These are phyloP conservation scores for Eurypyga helias DNA, from an alignment of 2,113 vertebrate genomes.

Conservation along the genomic window DNA sequence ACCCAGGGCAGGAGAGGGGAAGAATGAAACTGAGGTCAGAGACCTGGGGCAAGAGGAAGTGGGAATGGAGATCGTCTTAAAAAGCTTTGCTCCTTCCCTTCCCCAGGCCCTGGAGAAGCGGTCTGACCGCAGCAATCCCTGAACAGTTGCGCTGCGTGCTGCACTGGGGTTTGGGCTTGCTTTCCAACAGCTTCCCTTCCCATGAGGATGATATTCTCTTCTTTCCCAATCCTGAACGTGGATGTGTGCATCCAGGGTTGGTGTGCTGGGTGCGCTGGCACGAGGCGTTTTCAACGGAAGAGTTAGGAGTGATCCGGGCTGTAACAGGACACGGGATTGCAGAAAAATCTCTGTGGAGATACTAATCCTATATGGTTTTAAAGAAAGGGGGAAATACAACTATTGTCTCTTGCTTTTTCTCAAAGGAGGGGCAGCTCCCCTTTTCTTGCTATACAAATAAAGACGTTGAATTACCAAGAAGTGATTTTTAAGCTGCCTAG, in stretches of 20 bases:
- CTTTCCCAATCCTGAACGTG: background rate
- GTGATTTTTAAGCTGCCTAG: background rate
- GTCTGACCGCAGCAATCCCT: background rate
- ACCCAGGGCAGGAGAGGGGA: background rate
- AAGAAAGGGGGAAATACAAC: background rate
- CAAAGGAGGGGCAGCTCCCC: background rate
- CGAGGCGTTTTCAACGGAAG: background rate
- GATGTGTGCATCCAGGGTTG: background rate
- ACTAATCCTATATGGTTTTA: background rate
- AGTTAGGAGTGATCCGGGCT: background rate
- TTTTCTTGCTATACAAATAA: background rate
- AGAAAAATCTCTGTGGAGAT: background rate
- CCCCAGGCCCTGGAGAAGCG: background rate
- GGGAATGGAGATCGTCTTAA: background rate
- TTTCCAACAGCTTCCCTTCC: background rate
- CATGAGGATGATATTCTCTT: background rate
- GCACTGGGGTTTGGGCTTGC: background rate
- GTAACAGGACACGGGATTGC: background rate
- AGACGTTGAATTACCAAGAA: background rate
- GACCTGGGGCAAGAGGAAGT: background rate
- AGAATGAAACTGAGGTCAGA: background rate
- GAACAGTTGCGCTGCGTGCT: background rate
- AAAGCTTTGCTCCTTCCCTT: background rate
- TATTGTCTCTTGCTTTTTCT: fast-evolving
- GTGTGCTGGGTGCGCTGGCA: background rate